These are phyloP conservation scores for Zaprionus taronus DNA, from an alignment of 1,140 invertebrate species.

Conservation along the genomic window DNA sequence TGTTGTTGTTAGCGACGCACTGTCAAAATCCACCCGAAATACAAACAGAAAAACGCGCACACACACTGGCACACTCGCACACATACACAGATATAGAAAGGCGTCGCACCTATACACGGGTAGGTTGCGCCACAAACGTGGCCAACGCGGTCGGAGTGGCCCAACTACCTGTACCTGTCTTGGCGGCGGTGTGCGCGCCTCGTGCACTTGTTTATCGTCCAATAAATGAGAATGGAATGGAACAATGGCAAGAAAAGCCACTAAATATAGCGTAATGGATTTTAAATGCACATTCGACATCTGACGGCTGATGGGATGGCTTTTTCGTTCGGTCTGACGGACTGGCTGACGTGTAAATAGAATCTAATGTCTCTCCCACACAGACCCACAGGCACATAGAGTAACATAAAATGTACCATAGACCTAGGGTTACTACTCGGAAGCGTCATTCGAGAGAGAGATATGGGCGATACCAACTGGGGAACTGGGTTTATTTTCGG, in stretches of 20 bases:
- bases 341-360: constrained; percentile 52
- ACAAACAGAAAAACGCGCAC: constrained; percentile 5
- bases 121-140: constrained; percentile 15
- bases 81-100: neutral
- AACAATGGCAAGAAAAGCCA: constrained; percentile 57
- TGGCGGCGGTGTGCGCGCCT: constrained; percentile 17
- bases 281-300: constrained; percentile 63
- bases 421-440: neutral
- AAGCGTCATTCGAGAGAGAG: constrained; percentile 10
- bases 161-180: constrained; percentile 53
- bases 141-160: constrained; percentile 13
- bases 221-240: constrained; percentile 58
- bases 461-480: constrained; percentile 29
- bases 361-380: constrained; percentile 40
- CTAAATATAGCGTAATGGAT: constrained; percentile 67
- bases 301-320: constrained; percentile 52
- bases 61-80: neutral
- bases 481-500: constrained; percentile 10
- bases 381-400: neutral
- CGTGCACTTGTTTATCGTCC: constrained; percentile 58
- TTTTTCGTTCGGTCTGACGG: constrained; percentile 47
- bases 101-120: neutral
- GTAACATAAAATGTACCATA: neutral
- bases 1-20: constrained; percentile 48
- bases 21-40: constrained; percentile 44